A percentile compares a stretch with the other conserved stretches of the same genome.
These are phyloP conservation scores for Crossoptilon crossoptilon DNA, from an alignment of 2,797 vertebrate genomes.

Conservation along the genomic window DNA sequence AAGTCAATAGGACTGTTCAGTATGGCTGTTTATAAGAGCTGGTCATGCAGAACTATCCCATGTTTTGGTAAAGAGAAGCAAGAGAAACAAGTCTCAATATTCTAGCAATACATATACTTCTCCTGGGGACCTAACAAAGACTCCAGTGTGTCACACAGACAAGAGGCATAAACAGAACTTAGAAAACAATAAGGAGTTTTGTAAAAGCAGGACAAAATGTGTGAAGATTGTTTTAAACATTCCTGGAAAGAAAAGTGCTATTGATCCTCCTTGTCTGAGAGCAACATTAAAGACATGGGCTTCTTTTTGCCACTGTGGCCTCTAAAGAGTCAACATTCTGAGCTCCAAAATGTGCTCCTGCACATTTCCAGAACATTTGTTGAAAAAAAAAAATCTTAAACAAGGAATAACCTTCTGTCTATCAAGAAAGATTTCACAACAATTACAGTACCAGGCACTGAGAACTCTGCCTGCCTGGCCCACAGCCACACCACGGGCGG, in stretches of 20 bases:
- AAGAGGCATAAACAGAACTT: background rate
- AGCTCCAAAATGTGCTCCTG: slow-evolving; percentile 4
- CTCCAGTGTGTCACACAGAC: background rate
- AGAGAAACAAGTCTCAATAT: background rate
- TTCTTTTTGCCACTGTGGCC: background rate
- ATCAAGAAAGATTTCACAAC: slow-evolving; percentile 64
- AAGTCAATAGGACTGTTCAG: background rate
- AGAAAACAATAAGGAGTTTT: background rate
- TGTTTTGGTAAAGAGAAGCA: background rate
- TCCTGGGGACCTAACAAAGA: background rate
- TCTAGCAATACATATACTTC: background rate
- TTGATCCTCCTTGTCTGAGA: background rate
- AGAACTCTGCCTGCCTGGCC: slow-evolving; percentile 66
- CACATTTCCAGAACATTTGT: slow-evolving; percentile 29
- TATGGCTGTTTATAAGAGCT: background rate
- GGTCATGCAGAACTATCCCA: background rate
- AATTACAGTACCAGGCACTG: slow-evolving; percentile 69
- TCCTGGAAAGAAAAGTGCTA: background rate
- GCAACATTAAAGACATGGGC: background rate
- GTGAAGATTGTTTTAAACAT: background rate
- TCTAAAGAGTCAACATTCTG: background rate
- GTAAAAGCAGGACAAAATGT: background rate
- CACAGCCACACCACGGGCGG: slow-evolving; percentile 38
- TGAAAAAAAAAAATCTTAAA: background rate
- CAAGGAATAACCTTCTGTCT: slow-evolving; percentile 45